Evolutionary conservation across 2,888 invertebrate genomes (phyloP).

Genomic region (Saturnia pavonia): DNA sequence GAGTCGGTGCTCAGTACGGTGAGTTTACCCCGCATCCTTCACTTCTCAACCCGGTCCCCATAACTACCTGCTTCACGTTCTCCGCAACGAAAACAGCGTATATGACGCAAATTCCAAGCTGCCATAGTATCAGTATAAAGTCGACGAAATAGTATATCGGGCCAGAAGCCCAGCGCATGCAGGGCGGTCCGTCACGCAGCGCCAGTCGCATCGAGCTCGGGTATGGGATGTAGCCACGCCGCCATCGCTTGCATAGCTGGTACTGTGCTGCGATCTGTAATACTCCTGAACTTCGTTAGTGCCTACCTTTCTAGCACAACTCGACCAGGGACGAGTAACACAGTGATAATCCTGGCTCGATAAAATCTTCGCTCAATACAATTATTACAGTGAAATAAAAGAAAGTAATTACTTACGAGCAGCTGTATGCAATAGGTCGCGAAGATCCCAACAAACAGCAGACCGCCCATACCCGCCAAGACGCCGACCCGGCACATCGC

Average conservation of each 20-base stretch:
- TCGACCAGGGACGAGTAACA: not conserved
- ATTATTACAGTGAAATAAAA: not conserved
- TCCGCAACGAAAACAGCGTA: conserved; percentile 90
- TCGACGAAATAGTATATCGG: conserved; percentile 80
- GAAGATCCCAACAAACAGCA: conserved; percentile 83
- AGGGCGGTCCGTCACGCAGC: conserved; percentile 84
- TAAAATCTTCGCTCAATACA: not conserved
- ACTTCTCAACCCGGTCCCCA: not conserved
- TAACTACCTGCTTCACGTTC: conserved; percentile 82
- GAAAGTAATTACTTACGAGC: conserved; percentile 73
- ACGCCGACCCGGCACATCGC: conserved; percentile 80
- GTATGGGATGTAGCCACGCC: conserved; percentile 86
- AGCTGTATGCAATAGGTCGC: conserved; percentile 89
- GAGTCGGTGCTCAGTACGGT: not conserved
- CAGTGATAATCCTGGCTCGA: not conserved
- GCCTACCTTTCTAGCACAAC: not conserved
- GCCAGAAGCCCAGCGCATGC: conserved; percentile 69
- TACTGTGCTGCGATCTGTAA: conserved; percentile 82
- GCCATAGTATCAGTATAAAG: conserved; percentile 86
- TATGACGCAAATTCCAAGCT: conserved; percentile 94
- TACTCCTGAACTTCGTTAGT: not conserved
- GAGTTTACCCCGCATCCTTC: not conserved
- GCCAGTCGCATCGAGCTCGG: conserved; percentile 88
- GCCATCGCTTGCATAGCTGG: conserved; percentile 70
- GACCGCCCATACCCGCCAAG: conserved; percentile 81